phyloP scores from a whole-genome alignment of 2,797 vertebrate genomes.

The Centropyge bicolor region DNA sequence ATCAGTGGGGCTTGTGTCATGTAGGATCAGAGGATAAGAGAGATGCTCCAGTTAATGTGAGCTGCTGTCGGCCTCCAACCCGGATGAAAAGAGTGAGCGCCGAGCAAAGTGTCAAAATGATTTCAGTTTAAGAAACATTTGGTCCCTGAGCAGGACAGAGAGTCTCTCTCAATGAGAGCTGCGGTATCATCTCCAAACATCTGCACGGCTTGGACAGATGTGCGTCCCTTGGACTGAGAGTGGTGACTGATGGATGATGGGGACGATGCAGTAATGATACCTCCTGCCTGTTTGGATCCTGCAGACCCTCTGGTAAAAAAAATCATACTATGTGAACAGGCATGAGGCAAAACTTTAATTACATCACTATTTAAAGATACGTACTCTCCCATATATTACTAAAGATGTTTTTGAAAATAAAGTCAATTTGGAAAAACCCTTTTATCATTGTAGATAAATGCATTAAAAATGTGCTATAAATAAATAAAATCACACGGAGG shows the following conservation, averaged over 20 bases:
- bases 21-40: slow-evolving; percentile 68
- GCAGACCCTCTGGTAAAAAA: slow-evolving; percentile 4
- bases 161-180: slow-evolving; percentile 28
- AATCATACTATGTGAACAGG: background rate
- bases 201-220: slow-evolving; percentile 45
- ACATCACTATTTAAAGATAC: background rate
- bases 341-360: background rate
- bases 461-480: background rate
- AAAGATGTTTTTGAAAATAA: background rate
- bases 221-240: slow-evolving; percentile 17
- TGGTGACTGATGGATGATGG: slow-evolving; percentile 5
- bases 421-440: background rate
- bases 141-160: slow-evolving; percentile 41
- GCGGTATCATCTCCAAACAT: slow-evolving; percentile 47
- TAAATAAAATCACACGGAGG: background rate
- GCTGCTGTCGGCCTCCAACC: slow-evolving; percentile 57
- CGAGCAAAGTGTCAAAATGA: slow-evolving; percentile 51
- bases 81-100: slow-evolving; percentile 29
- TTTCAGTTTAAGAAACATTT: slow-evolving; percentile 58
- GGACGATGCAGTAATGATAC: background rate
- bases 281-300: slow-evolving; percentile 11
- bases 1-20: slow-evolving; percentile 68
- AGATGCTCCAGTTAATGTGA: slow-evolving; percentile 71
- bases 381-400: background rate
- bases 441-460: slow-evolving; percentile 4